phyloP scores from a whole-genome alignment of 23 tunicate genomes.

The Styela plicata region DNA sequence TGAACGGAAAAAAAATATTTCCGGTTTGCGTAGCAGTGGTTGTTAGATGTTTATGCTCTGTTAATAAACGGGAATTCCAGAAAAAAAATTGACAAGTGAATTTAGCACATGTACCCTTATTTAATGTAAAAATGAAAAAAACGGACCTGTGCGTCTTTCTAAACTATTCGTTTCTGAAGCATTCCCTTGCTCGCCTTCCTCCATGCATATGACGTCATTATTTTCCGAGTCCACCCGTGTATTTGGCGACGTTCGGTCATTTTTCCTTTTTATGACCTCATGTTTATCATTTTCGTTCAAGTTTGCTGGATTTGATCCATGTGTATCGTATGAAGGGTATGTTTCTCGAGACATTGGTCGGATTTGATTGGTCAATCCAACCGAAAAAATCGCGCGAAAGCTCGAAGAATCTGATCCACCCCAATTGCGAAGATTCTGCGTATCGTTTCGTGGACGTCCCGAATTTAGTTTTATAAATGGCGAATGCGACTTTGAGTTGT shows the following conservation, averaged over 20 bases:
- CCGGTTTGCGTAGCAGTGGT: no score
- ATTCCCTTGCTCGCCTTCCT: neutral
- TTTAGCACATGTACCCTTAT: no score
- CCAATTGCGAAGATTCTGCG: no score
- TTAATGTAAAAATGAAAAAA: no score
- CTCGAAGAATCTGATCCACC: neutral
- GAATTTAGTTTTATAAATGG: neutral
- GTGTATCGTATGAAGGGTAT: neutral
- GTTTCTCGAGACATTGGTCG: neutral
- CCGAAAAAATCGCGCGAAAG: neutral
- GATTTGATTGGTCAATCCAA: neutral
- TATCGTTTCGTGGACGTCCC: neutral
- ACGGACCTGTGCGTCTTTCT: no score
- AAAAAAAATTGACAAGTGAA: no score
- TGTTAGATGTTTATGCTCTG: no score
- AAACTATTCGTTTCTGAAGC: no score
- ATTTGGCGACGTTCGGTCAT: neutral
- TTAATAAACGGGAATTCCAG: no score
- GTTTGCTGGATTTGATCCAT: neutral
- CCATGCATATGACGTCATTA: neutral
- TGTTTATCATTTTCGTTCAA: neutral
- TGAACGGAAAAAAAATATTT: no score
- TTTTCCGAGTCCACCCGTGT: neutral
- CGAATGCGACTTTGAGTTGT: neutral
- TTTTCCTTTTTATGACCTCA: no score